Evolutionary conservation across 2,113 vertebrate species (phyloP), one percentile per base, ranked within the genome.

Genomic region (Tetraodon nigroviridis): DNA sequence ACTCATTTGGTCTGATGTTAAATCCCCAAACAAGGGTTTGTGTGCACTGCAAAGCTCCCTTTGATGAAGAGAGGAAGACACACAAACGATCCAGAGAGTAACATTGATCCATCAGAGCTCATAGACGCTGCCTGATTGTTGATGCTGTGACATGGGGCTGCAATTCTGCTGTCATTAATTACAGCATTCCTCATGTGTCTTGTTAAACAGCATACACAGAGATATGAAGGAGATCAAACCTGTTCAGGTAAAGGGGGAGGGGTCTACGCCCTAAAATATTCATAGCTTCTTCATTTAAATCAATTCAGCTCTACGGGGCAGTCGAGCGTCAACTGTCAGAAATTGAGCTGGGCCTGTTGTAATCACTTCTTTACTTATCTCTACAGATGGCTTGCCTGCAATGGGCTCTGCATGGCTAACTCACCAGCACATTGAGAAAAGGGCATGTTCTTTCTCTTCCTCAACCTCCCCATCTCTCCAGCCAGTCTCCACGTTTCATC

Each of bases 281-380:
- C 85, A 90, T 88, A 87, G 87, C 83, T 86, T 84, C 86, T 90
- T 88, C 84, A 87, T 90, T 87, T 87, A 88, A 90, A 90, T 89
- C 85, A 87, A 84, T 86, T 85, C 81, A 6, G 58, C 82, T 82
- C 70, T 78, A 58, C 66, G 76, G 83, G 51, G 73, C 79, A 85
- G 79, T 71, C 80, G 55, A 77, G 87, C 84, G 72, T 82, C 73
- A 78, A 79, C 87, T 84, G 85, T 88, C 81, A 85, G 87, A 87
- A 83, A 87, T 82, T 71, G 86, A 86, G 85, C 83, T 32, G 69
- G 71, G 75, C 71, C 83, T 84, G 82, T 84, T 84, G 83, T 87
- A 85, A 86, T 84, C 82, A 86, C 83, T 84, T 88, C 85, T 86
- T 87, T 86, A 81, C 83, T 88, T 82, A 85, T 86, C 83, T 86